phyloP scores from a whole-genome alignment of 23 tunicate species.

The Diplosoma virens region DNA sequence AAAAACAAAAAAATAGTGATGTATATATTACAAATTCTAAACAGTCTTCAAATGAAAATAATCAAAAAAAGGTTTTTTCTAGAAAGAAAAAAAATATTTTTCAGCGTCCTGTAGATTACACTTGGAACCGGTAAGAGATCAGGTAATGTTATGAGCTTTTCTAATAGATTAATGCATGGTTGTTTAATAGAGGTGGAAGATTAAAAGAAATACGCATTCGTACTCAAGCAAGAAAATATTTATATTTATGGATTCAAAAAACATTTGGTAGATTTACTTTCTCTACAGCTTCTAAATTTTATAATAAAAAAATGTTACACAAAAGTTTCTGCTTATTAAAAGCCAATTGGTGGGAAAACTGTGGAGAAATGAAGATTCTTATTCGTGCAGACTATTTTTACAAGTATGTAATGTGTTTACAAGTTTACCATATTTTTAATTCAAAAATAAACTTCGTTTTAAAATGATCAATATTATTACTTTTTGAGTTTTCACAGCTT shows the following conservation, averaged over 20 bases:
- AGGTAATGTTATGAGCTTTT: not conserved
- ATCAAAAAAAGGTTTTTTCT: not conserved
- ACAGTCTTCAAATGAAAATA: conserved; percentile 3
- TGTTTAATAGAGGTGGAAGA: conserved; percentile 66
- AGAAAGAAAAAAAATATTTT: not conserved
- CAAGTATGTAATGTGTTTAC: too few species aligned
- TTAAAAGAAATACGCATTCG: conserved; percentile 90
- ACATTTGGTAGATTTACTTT: conserved; percentile 61
- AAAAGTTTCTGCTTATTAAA: conserved; percentile 46
- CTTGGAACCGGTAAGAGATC: conserved; percentile 73
- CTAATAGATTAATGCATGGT: not conserved
- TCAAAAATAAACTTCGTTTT: too few species aligned
- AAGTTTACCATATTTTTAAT: too few species aligned
- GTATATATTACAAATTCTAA: not conserved
- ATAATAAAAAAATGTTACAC: conserved; percentile 16
- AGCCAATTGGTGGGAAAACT: conserved; percentile 73
- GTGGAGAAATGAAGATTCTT: conserved; percentile 70
- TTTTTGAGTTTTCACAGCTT: too few species aligned
- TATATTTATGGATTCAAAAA: conserved; percentile 67
- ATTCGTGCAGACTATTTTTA: conserved; percentile 71
- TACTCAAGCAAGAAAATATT: conserved; percentile 81
- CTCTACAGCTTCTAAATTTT: conserved; percentile 31
- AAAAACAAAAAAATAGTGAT: not conserved
- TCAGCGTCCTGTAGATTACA: conserved; percentile 74
- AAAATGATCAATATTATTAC: too few species aligned